phyloP scores from a whole-genome alignment of 2,797 vertebrate genomes.

The Rhinichthys osculus region DNA sequence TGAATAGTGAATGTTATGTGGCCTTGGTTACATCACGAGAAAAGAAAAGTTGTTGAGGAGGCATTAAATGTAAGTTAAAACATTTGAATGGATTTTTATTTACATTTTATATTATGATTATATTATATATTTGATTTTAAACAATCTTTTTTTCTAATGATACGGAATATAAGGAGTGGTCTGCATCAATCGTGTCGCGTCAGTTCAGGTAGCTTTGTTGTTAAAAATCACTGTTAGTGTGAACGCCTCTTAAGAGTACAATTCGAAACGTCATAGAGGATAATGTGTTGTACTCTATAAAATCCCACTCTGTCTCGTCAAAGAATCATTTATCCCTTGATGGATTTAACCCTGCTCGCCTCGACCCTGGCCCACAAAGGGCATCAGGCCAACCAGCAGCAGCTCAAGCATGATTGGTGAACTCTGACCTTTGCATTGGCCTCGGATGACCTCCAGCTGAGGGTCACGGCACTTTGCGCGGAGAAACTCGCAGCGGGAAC shows the following conservation, averaged over 20 bases:
- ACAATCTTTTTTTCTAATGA: not conserved
- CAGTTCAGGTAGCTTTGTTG: not conserved
- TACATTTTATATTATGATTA: not conserved
- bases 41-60: not conserved
- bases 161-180: not conserved
- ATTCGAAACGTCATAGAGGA: slow-evolving; percentile 46
- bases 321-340: slow-evolving; percentile 76
- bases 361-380: slow-evolving; percentile 64
- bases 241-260: not conserved
- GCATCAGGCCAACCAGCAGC: slow-evolving; percentile 56
- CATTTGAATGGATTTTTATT: not conserved
- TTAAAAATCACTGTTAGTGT: not conserved
- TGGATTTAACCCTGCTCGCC: slow-evolving; percentile 72
- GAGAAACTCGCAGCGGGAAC: slow-evolving; percentile 94
- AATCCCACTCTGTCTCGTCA: slow-evolving; percentile 47
- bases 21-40: not conserved
- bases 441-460: slow-evolving; percentile 91
- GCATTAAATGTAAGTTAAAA: not conserved
- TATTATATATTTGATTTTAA: not conserved
- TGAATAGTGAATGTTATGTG: not conserved
- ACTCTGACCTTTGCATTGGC: slow-evolving; percentile 95
- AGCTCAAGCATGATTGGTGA: slow-evolving; percentile 73
- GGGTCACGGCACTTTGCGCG: slow-evolving; percentile 97
- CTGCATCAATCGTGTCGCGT: not conserved
- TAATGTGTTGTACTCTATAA: not conserved